These are phyloP conservation scores for Hylaeus volcanicus DNA, from an alignment of 1,140 invertebrate genomes.

Conservation along the genomic window DNA sequence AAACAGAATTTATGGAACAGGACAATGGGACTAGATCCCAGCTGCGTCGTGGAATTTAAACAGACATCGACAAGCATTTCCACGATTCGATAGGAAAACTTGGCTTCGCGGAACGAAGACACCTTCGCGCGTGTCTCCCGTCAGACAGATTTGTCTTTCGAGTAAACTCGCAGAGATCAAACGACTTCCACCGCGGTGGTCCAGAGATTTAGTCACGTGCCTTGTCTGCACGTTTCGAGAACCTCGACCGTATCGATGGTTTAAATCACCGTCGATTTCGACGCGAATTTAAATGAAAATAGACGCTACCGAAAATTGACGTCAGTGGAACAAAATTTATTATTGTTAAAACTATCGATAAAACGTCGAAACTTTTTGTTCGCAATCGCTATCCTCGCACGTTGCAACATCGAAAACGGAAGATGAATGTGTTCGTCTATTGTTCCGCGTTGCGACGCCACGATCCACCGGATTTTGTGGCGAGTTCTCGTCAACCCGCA, in stretches of 20 bases:
- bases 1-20: too few species aligned
- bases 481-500: background rate
- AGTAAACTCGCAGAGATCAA: constrained; percentile 59
- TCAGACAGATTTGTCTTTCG: constrained; percentile 57
- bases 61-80: background rate
- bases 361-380: too few species aligned
- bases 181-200: constrained; percentile 55
- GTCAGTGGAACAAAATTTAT: too few species aligned
- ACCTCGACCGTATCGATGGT: too few species aligned
- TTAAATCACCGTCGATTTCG: too few species aligned
- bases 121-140: constrained; percentile 37
- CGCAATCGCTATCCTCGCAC: background rate
- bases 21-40: background rate
- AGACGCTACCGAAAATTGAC: too few species aligned
- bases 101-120: background rate
- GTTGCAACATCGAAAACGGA: background rate
- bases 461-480: constrained; percentile 2
- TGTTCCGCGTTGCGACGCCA: background rate
- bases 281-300: too few species aligned
- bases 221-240: background rate
- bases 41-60: too few species aligned
- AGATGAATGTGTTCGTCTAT: background rate
- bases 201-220: constrained; percentile 45
- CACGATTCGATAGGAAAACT: background rate
- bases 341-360: too few species aligned